Percentiles rank a stretch among this genome's conserved stretches.
phyloP scores from a whole-genome alignment of 2,797 vertebrate species.

The Capromys pilorides region DNA sequence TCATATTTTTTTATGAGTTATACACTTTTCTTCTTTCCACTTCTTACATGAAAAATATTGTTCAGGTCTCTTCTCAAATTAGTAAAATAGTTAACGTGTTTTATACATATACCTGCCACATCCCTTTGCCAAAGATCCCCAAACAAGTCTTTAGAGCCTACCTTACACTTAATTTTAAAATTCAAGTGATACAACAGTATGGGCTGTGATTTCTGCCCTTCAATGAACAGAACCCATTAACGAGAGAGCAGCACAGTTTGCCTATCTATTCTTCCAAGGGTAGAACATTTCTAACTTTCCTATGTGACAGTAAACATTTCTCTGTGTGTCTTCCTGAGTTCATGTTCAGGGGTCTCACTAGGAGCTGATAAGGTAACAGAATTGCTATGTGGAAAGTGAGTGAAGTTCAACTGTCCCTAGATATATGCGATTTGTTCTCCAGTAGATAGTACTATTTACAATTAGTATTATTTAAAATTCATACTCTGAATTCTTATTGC shows the following conservation, averaged over 20 bases:
- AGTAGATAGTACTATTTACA: too few relatives aligned
- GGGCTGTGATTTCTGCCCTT: not conserved
- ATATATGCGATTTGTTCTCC: too few relatives aligned
- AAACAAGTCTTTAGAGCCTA: fast-evolving
- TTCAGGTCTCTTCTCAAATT: not conserved
- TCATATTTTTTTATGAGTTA: not conserved
- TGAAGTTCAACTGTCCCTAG: too few relatives aligned
- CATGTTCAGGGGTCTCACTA: too few relatives aligned
- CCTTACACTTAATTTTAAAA: not conserved
- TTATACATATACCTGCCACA: not conserved
- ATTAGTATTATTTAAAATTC: not conserved
- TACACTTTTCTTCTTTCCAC: not conserved
- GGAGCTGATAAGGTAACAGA: too few relatives aligned
- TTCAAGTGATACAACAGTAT: fast-evolving
- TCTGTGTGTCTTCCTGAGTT: too few relatives aligned
- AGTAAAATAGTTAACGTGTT: not conserved
- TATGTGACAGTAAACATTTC: too few relatives aligned
- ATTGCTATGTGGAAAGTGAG: too few relatives aligned
- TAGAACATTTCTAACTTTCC: too few relatives aligned
- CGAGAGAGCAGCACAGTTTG: too few relatives aligned
- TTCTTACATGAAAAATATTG: not conserved
- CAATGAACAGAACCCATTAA: too few relatives aligned
- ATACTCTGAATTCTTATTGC: not conserved
- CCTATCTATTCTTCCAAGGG: too few relatives aligned
- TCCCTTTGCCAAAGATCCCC: not conserved